Base-by-base conservation (phyloP, 53 echinoderm and acorn worm genomes). In the Zoroaster sp. region DNA sequence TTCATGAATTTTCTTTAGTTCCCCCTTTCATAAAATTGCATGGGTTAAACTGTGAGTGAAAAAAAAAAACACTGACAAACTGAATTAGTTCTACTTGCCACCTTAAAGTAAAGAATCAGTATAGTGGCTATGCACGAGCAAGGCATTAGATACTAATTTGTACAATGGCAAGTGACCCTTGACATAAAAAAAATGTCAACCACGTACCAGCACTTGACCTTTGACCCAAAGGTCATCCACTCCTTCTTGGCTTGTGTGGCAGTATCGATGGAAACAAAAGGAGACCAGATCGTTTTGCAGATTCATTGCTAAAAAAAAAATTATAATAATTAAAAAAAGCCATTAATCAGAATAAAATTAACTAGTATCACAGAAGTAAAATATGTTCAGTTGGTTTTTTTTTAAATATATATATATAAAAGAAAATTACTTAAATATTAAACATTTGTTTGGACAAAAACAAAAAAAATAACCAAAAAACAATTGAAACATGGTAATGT, bases 361-460 rank as follows among this genome's bases (percentile, higher is more conserved):
- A 83, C 83, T 83, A 83, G 70, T 70, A 83, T 83, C 83, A 83
- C 83, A 83, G 83, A 83, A 83, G 83, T 83, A 83, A 70, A 83
- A 83, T 83, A 83, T 83, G 69, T 83, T 83, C 83, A 83, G 83
- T 83, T n/a, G n/a, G n/a, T n/a, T n/a, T n/a, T 70, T 47, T 73
- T 83, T 83, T 83, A 83, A 69, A 83, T 83, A 83, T 83, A 83
- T 80, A 80, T 83, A 83, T 83, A 83, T 83, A 83, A 83, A 83
- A 83, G 83, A 83, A 83, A 80, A 83, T 83, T 83, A 83, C 83
- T 83, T 83, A 83, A 83, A 83, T 83, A 83, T 83, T 83, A 70
- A 83, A 83, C 83, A 83, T 83, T 70, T 80, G 81, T 65, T 66
- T 69, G 49, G 70, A 83, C 45, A 83, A 83, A 83, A 81, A 59